These are phyloP conservation scores for Psilanteris sp. DNA, from an alignment of 1,140 invertebrate species.

Conservation along the genomic window DNA sequence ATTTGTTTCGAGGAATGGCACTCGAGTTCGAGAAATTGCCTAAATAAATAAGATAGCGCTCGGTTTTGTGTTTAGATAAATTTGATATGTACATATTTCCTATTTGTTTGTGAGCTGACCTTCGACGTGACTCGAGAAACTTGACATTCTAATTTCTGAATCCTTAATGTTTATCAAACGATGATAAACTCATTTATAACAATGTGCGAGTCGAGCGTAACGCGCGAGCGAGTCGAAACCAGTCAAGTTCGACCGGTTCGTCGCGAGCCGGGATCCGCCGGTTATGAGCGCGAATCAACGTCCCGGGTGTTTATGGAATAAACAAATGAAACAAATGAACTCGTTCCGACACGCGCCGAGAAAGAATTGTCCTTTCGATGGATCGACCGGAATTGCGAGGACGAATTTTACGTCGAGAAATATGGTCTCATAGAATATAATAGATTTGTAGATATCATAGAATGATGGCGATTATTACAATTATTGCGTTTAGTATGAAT, in stretches of 20 bases:
- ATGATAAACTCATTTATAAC: conserved; percentile 14
- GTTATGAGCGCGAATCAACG: conserved; percentile 4
- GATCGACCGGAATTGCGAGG: too few species aligned
- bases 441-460: too few species aligned
- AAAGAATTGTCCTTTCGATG: too few species aligned
- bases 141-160: conserved; percentile 38
- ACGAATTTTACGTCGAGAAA: too few species aligned
- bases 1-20: conserved; percentile 24
- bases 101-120: conserved; percentile 3
- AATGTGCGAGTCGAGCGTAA: conserved; percentile 8
- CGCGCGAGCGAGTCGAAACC: neutral
- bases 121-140: conserved; percentile 17
- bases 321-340: neutral
- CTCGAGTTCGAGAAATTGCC: conserved; percentile 18
- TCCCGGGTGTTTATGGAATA: neutral
- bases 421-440: too few species aligned
- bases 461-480: too few species aligned
- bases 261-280: neutral
- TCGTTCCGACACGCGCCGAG: too few species aligned
- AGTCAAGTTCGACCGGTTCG: conserved; percentile 15
- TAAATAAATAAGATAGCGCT: conserved; percentile 37
- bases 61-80: too few species aligned
- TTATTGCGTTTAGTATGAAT: too few species aligned
- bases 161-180: conserved; percentile 1
- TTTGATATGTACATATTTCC: conserved; percentile 14